Conservation (phyloP, 2,113 vertebrate species). For the Numenius arquata region DNA sequence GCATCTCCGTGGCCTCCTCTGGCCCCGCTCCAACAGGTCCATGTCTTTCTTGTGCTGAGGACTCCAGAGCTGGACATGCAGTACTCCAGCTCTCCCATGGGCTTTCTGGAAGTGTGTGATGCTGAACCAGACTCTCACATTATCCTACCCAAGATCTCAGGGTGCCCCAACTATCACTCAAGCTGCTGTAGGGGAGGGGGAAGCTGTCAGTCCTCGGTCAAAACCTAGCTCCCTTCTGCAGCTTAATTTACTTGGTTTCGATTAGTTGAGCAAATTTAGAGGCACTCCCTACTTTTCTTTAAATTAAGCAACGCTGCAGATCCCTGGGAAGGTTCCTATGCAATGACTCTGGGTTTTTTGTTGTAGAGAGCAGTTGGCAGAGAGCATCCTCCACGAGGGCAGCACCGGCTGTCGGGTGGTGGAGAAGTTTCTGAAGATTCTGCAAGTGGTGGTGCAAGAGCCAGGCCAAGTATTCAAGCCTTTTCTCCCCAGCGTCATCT, state of each 20-base stretch:
- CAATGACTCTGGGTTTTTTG: background rate
- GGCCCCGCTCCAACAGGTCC: too few relatives aligned
- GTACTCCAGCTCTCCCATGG: background rate
- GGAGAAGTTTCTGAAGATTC: conserved; percentile 96
- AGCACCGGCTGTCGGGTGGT: conserved; percentile 94
- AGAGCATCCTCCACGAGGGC: conserved; percentile 95
- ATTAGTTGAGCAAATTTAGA: background rate
- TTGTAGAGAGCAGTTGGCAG: conserved; percentile 91
- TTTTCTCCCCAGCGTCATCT: conserved; percentile 93
- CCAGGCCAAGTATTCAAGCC: conserved; percentile 97
- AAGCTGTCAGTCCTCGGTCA: background rate
- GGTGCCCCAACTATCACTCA: too few relatives aligned
- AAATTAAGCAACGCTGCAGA: background rate
- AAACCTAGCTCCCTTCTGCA: background rate
- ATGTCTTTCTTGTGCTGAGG: too few relatives aligned
- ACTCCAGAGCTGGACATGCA: too few relatives aligned
- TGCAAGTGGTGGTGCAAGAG: conserved; percentile 97
- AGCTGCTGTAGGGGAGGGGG: background rate
- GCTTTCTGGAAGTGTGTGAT: background rate
- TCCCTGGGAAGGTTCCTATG: background rate
- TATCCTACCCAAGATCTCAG: background rate
- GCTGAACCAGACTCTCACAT: background rate
- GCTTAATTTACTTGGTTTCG: background rate
- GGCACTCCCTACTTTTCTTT: background rate
- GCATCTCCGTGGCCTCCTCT: too few relatives aligned